Evolutionary conservation across 1,140 invertebrate genomes (phyloP).

Genomic region (Anthonomus grandis): DNA sequence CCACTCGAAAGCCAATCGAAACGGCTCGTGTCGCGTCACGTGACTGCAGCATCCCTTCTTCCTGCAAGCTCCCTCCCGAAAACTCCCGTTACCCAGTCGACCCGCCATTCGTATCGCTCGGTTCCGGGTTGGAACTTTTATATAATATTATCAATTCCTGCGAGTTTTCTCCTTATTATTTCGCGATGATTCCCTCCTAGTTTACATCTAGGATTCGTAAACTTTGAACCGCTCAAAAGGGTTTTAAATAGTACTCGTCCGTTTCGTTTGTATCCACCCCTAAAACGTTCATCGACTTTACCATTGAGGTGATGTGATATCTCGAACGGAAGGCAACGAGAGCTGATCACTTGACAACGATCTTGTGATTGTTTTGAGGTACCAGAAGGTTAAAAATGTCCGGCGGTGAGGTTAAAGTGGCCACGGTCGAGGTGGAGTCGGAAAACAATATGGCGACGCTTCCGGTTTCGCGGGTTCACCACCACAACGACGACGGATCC

Average conservation of each 20-base stretch:
- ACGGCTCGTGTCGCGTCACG: slow-evolving; percentile 32
- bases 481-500: slow-evolving; percentile 31
- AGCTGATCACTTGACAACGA: slow-evolving; percentile 10
- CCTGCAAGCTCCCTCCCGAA: slow-evolving; percentile 25
- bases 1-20: slow-evolving; percentile 34
- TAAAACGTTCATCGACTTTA: background rate
- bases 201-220: too few species aligned
- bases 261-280: background rate
- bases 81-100: slow-evolving; percentile 23
- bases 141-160: too few species aligned
- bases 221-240: too few species aligned
- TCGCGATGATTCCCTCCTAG: too few species aligned
- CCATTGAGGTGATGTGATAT: background rate
- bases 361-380: background rate
- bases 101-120: slow-evolving; percentile 22
- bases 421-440: slow-evolving; percentile 76
- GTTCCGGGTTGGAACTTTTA: too few species aligned
- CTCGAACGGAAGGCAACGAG: slow-evolving; percentile 7
- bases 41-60: slow-evolving; percentile 46
- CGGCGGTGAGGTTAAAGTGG: slow-evolving; percentile 76
- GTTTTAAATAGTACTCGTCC: too few species aligned
- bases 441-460: slow-evolving; percentile 82
- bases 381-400: slow-evolving; percentile 50
- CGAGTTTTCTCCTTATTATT: too few species aligned
- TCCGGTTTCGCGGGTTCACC: slow-evolving; percentile 57